These are phyloP conservation scores for Cephus nigrinus DNA, from an alignment of 2,888 invertebrate species.

Conservation along the genomic window DNA sequence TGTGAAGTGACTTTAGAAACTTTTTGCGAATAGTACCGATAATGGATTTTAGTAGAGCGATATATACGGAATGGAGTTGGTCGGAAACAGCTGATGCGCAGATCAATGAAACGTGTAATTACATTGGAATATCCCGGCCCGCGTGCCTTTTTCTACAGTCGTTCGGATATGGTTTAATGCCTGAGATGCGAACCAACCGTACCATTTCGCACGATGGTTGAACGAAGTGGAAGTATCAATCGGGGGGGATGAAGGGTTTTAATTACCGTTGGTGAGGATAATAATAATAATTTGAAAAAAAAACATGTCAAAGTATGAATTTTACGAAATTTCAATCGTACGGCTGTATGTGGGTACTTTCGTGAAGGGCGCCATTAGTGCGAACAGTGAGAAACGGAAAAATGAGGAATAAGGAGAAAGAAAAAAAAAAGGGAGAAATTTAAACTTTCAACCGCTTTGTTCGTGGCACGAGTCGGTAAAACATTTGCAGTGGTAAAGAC, in stretches of 20 bases:
- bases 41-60: not conserved
- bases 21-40: not conserved
- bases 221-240: not conserved
- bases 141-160: not conserved
- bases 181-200: not conserved
- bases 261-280: not conserved
- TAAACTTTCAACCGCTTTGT: not conserved
- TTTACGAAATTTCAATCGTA: not conserved
- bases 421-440: too few species aligned
- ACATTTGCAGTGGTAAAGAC: conserved; percentile 8
- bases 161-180: not conserved
- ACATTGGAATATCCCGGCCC: not conserved
- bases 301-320: not conserved
- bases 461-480: not conserved
- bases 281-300: not conserved
- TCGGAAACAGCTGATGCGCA: not conserved
- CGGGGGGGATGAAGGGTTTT: too few species aligned
- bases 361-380: not conserved
- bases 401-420: too few species aligned
- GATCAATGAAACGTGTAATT: too few species aligned
- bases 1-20: not conserved
- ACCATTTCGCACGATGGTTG: not conserved
- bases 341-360: not conserved
- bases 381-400: too few species aligned
- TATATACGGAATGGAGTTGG: not conserved